phyloP scores from a whole-genome alignment of 2,113 vertebrate species.

The Serilophus lunatus region DNA sequence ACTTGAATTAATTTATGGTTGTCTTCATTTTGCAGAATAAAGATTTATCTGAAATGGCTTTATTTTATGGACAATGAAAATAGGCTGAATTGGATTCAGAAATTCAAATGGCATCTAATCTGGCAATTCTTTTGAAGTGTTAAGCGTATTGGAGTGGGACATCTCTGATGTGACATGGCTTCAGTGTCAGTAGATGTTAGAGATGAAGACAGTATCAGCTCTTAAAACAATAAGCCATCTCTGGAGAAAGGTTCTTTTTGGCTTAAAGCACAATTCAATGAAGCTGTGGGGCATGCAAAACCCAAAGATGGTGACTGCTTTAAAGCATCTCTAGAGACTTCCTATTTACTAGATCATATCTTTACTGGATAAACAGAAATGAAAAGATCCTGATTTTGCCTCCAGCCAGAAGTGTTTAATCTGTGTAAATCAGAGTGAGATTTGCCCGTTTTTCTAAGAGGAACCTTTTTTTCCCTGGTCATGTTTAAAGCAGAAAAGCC shows the following conservation, averaged over 20 bases:
- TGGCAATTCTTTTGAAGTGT: not conserved
- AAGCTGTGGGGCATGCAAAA: not conserved
- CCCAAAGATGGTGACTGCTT: not conserved
- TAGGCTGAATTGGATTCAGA: not conserved
- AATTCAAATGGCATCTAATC: not conserved
- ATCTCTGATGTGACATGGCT: not conserved
- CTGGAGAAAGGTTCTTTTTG: not conserved
- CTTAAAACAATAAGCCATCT: not conserved
- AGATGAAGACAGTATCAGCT: not conserved
- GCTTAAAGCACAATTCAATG: not conserved
- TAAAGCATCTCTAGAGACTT: not conserved
- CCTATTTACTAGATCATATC: constrained; percentile 1
- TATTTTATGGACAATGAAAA: not conserved
- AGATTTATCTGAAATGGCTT: not conserved
- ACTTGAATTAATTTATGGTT: not conserved
- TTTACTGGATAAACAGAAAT: constrained; percentile 22
- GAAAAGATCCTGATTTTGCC: constrained; percentile 23
- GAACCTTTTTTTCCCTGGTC: not conserved
- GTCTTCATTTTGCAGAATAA: not conserved
- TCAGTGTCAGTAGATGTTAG: not conserved
- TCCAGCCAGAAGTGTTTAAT: not conserved
- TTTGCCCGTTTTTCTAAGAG: not conserved
- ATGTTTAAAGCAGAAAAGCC: not conserved
- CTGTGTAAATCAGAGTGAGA: constrained; percentile 6
- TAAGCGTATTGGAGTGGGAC: not conserved